Evolutionary conservation across 2,797 vertebrate genomes (phyloP), one percentile per base, ranked within the genome.

Genomic region (Varecia variegata): DNA sequence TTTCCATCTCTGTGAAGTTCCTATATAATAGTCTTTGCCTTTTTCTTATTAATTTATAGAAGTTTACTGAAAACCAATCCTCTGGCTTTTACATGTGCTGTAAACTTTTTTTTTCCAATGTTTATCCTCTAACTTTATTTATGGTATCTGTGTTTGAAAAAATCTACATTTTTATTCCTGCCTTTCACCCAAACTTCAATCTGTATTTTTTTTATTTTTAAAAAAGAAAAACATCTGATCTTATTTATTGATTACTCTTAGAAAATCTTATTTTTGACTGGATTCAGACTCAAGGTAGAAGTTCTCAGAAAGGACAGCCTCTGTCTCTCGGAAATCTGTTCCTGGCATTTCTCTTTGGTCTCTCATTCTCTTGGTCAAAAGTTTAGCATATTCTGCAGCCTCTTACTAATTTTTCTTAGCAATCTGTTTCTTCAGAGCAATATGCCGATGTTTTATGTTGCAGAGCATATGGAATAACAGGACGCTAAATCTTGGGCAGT

Each of bases 251-350:
- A 56, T n/a, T 85, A 77, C 25, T 91, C 47, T 82, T 86, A 86
- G 60, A 85, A 90, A 94, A 77, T 85, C 43, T 90, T 77, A 45
- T 38, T 93, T 91, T 95, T 94, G n/a, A n/a, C 43, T 88, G 7
- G 43, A 65, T 62, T 93, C 23, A 52, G n/a, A 65, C 27, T 71
- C 20, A 95, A 27, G 13, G 35, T 4, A 76, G 27, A 82, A 56
- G 3, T 2, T 91, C n/a, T 71, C 23, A 68, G 76, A 89, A 10
- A 62, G 15, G 47, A 80, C 15, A 45, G 54, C 15, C 18, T 88
- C 65, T 65, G 30, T 62, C 38, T 74, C 56, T 90, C 60, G 30
- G 43, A 40, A 45, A 18, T 50, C 17, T 65, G 10, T 86, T 85
- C 54, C 30, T 90, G 62, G 32, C 35, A 38, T 68, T 67, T 80